Evolutionary conservation across 2,888 invertebrate species (phyloP).

Genomic region (Drosophila falleni): DNA sequence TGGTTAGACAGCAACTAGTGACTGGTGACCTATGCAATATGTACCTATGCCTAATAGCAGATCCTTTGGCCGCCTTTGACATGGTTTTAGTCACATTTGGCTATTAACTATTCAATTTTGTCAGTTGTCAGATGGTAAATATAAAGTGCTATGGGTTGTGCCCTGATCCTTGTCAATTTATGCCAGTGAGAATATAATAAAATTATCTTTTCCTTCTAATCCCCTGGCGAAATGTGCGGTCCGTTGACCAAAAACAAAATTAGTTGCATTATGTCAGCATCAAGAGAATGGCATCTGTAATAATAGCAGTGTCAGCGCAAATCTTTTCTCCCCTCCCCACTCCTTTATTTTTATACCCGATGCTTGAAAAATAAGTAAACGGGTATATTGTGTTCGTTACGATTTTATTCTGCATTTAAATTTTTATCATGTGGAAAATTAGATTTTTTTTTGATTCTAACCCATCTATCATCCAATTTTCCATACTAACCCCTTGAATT

Average conservation of each 20-base stretch:
- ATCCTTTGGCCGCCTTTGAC: conserved; percentile 32
- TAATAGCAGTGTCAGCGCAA: conserved; percentile 49
- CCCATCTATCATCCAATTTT: no score
- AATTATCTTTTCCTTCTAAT: conserved; percentile 30
- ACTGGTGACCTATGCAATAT: no score
- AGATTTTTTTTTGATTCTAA: no score
- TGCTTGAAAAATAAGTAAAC: no score
- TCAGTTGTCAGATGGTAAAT: conserved; percentile 23
- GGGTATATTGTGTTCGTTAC: no score
- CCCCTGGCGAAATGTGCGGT: conserved; percentile 39
- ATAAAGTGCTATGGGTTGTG: background rate
- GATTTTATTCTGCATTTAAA: no score
- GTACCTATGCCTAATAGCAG: background rate
- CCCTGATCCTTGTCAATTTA: background rate
- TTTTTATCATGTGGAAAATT: no score
- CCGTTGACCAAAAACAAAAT: conserved; percentile 52
- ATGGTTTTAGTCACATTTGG: conserved; percentile 10
- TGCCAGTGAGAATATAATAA: conserved; percentile 16
- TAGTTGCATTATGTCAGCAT: conserved; percentile 54
- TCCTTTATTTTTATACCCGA: background rate
- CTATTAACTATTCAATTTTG: conserved; percentile 15
- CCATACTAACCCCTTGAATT: no score
- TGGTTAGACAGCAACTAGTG: conserved; percentile 1
- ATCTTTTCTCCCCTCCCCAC: conserved; percentile 21
- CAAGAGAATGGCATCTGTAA: conserved; percentile 23